Conservation (phyloP, 2,113 vertebrate species). For the Megaceryle torquata region DNA sequence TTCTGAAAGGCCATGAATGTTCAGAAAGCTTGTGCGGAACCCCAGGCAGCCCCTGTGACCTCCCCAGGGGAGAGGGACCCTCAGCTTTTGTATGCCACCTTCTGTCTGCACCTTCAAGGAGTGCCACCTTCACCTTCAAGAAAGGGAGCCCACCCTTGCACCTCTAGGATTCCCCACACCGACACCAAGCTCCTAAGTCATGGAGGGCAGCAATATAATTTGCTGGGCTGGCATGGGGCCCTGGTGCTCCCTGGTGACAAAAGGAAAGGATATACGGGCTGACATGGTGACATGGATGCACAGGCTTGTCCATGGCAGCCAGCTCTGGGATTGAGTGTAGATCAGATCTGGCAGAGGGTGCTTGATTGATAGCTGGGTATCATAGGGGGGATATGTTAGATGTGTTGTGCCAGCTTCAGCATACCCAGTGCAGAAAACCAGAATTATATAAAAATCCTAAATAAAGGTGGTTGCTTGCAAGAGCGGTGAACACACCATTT, state of each 20-base stretch:
- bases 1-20: neutral
- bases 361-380: neutral
- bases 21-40: neutral
- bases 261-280: accelerated
- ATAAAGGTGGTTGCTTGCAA: neutral
- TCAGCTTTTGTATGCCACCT: neutral
- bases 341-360: neutral
- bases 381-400: neutral
- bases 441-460: neutral
- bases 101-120: neutral
- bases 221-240: neutral
- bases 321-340: neutral
- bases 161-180: accelerated
- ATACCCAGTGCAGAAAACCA: neutral
- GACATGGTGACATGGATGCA: neutral
- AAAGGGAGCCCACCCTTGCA: neutral
- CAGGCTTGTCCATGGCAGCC: neutral
- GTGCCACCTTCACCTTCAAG: accelerated
- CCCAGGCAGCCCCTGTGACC: neutral
- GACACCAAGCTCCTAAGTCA: neutral
- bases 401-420: neutral
- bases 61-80: accelerated
- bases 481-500: neutral
- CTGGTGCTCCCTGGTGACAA: neutral
- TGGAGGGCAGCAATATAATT: accelerated